A percentile compares a stretch with the other conserved stretches of the same genome.
Evolutionary conservation across 2,113 vertebrate genomes (phyloP).

Genomic region (human (Homo sapiens)): DNA sequence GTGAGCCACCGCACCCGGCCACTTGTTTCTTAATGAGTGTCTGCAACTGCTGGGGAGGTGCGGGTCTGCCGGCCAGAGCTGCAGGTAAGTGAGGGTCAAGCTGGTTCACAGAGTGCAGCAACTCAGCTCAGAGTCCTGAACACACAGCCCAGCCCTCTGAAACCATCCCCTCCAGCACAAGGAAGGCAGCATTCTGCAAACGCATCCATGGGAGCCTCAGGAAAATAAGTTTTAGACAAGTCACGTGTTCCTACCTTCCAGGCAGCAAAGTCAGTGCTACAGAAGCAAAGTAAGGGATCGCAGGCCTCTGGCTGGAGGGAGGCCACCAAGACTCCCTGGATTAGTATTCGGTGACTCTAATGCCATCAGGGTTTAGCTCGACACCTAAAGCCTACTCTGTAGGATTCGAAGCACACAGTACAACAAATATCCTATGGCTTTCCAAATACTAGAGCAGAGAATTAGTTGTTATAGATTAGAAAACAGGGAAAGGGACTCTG

Average conservation of each 20-base stretch:
- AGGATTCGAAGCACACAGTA: not conserved
- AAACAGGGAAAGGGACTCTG: not conserved
- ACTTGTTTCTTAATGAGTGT: fast-evolving
- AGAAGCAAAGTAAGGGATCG: not conserved
- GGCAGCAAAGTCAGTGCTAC: not conserved
- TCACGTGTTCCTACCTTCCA: not conserved
- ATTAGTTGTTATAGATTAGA: conserved; percentile 35
- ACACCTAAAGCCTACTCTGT: not conserved
- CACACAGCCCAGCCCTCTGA: not conserved
- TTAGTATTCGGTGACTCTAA: not conserved
- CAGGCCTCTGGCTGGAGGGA: fast-evolving
- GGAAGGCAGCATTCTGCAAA: not conserved
- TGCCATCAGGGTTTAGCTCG: fast-evolving
- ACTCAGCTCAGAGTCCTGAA: too few relatives aligned
- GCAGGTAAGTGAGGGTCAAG: not conserved
- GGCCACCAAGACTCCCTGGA: not conserved
- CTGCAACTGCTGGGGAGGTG: not conserved
- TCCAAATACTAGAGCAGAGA: not conserved
- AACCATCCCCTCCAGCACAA: not conserved
- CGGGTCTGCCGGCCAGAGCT: not conserved
- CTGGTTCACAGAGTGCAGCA: not conserved
- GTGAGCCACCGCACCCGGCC: fast-evolving
- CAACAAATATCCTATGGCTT: not conserved
- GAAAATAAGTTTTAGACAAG: fast-evolving
- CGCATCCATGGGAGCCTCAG: not conserved